These are phyloP conservation scores for Acrobasis suavella DNA, from an alignment of 2,888 invertebrate genomes.

Conservation along the genomic window DNA sequence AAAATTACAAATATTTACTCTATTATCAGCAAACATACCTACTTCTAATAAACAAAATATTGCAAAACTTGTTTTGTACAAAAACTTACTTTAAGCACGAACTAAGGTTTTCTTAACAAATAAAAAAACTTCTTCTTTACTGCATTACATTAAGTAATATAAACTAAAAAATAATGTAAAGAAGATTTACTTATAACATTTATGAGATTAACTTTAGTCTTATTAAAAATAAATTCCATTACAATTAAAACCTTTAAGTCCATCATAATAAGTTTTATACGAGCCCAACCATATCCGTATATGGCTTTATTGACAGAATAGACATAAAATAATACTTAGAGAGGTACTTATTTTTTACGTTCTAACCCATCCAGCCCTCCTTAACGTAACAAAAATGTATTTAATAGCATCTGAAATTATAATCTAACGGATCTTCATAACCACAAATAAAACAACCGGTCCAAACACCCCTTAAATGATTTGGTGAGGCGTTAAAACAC, in stretches of 20 bases:
- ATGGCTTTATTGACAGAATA: not conserved
- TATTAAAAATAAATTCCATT: no score
- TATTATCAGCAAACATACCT: no score
- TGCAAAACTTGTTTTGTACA: no score
- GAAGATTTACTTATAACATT: no score
- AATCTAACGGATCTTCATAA: conserved; percentile 20
- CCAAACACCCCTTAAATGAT: conserved; percentile 27
- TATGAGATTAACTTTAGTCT: no score
- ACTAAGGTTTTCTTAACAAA: no score
- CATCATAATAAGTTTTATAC: not conserved
- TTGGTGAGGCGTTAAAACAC: conserved; percentile 44
- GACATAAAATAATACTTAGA: conserved; percentile 5
- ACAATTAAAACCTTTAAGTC: not conserved
- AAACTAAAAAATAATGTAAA: no score
- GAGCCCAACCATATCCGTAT: conserved; percentile 1
- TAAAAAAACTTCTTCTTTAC: no score
- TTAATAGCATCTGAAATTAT: conserved; percentile 6
- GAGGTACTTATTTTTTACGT: conserved; percentile 3
- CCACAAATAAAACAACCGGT: conserved; percentile 17
- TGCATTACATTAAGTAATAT: no score
- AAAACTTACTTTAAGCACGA: no score
- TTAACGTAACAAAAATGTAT: conserved; percentile 17
- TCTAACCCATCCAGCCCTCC: not conserved
- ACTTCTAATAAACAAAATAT: no score
- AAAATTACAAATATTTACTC: no score